Evolutionary conservation across 2,888 invertebrate species (phyloP).

Genomic region (Lasioglossum vierecki): DNA sequence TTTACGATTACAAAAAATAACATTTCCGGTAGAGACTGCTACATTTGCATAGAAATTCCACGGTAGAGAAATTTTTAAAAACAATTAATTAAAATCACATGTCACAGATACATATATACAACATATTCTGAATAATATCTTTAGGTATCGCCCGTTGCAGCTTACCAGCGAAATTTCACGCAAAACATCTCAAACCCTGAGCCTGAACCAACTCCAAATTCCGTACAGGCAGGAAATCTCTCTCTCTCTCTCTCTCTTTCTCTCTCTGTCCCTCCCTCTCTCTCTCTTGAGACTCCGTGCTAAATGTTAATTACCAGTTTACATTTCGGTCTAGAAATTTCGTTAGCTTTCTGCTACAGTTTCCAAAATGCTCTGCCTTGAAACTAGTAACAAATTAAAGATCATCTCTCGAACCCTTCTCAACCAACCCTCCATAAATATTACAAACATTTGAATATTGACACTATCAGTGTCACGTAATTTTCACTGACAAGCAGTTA

Average conservation of each 20-base stretch:
- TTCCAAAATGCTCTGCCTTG: background rate
- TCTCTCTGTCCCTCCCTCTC: background rate
- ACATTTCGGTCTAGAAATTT: background rate
- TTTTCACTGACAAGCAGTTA: background rate
- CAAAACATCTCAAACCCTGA: background rate
- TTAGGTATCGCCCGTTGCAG: background rate
- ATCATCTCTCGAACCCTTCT: background rate
- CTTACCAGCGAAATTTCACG: background rate
- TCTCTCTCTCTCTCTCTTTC: background rate
- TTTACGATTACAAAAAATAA: no score
- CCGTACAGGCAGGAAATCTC: background rate
- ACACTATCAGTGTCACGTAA: background rate
- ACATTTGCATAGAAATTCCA: background rate
- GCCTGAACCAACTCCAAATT: background rate
- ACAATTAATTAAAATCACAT: background rate
- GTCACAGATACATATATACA: background rate
- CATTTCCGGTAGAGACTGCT: no score
- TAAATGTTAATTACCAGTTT: conserved; percentile 8
- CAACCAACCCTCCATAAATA: background rate
- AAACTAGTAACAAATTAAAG: background rate
- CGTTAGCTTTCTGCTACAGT: background rate
- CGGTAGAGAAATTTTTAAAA: background rate
- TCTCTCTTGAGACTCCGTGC: background rate
- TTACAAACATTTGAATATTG: background rate
- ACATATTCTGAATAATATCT: background rate